A percentile compares a stretch with the other conserved stretches of the same genome.
These are phyloP conservation scores for Sinopyrophorus schimmeli DNA, from an alignment of 2,888 invertebrate genomes.

Conservation along the genomic window DNA sequence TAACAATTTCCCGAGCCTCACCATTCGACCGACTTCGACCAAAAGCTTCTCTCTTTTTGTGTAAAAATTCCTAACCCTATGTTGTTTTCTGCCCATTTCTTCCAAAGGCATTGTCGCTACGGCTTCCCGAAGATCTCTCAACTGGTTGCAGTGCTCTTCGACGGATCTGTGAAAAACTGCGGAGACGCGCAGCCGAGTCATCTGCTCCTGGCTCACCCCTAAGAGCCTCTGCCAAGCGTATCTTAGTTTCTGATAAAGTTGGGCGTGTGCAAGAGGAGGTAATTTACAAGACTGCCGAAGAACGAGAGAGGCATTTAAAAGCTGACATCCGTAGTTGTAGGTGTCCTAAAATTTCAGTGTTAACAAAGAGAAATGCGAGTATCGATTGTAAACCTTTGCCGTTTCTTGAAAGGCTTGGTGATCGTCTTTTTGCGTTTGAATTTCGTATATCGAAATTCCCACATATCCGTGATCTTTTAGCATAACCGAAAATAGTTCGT, in stretches of 20 bases:
- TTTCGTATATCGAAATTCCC: constrained; percentile 73
- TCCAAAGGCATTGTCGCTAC: constrained; percentile 57
- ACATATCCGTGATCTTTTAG: constrained; percentile 70
- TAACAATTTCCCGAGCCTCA: constrained; percentile 68
- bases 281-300: constrained; percentile 73
- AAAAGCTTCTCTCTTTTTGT: constrained; percentile 65
- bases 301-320: constrained; percentile 73
- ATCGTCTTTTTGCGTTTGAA: constrained; percentile 74
- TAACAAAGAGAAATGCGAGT: background rate
- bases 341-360: constrained; percentile 76
- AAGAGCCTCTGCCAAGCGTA: constrained; percentile 71
- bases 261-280: constrained; percentile 61
- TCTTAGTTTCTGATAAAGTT: constrained; percentile 62
- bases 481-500: constrained; percentile 73
- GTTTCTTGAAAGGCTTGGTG: constrained; percentile 77
- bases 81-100: constrained; percentile 54
- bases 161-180: constrained; percentile 75
- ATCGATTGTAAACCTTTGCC: constrained; percentile 62
- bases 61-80: constrained; percentile 60
- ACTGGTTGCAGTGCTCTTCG: constrained; percentile 65
- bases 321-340: constrained; percentile 79
- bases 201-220: constrained; percentile 72
- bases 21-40: constrained; percentile 73
- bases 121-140: constrained; percentile 63
- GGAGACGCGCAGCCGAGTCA: constrained; percentile 74